Base-by-base conservation (phyloP, 2,888 invertebrate genomes). In the Pterobdella sp. region DNA sequence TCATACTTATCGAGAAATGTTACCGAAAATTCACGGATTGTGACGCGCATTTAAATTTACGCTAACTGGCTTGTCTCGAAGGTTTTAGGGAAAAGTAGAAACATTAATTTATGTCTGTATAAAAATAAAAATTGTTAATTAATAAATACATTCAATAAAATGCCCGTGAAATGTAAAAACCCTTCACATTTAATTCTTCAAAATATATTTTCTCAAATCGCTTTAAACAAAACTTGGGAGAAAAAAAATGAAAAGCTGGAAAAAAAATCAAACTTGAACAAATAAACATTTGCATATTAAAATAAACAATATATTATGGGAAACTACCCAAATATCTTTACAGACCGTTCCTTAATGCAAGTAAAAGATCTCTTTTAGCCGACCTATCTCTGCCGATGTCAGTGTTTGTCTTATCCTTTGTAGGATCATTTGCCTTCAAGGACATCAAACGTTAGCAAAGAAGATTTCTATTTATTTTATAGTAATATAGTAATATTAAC, bases 351-450 rank as follows among this genome's bases (percentile, higher is more conserved):
- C 79, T 87, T 75, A 86, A 86, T 77, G 84, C 86, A n/a, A 84
- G 86, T 68, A 86, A 87, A 77, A 81, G 88, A 26, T 87, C 88
- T 80, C 82, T 87, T 75, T 78, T 88, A 74, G 87, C 87, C 18
- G 88, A 88, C 80, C 88, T 87, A 80, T 85, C 87, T 18, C 83
- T 88, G 70, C 87, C 87, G n/a, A 84, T 86, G 7, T 85, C 87
- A 35, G 87, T 88, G 31, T 80, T 88, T 37, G 81, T 86, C 73
- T 86, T 87, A 82, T 85, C 87, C 65, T 86, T 87, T 80, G 82
- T 86, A 75, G 87, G 87, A 32, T 86, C 87, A 29, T 86, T 83
- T 79, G 80, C 86, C 67, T 87, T 88, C 81, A 82, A 82, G 68
- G 86, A 86, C 76, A 85, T 87, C 75, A 83, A 84, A 76, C 81